Percentiles rank a stretch among this genome's conserved stretches.
Evolutionary conservation across 2,113 vertebrate species (phyloP).

Genomic region (Lates calcarifer): DNA sequence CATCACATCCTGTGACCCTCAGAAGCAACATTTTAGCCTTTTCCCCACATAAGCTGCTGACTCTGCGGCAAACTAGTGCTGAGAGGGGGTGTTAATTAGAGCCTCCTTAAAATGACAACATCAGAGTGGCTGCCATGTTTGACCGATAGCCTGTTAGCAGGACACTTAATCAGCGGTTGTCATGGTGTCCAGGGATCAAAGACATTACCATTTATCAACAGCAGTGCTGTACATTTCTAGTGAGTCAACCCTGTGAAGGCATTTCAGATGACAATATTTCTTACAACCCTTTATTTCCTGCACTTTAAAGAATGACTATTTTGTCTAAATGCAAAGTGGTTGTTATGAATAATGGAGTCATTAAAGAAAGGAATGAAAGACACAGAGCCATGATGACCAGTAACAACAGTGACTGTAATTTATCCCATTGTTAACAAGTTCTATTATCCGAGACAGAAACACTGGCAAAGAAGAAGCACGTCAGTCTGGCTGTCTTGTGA

Average conservation of each 20-base stretch:
- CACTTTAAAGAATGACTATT: not conserved
- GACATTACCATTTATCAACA: constrained; percentile 20
- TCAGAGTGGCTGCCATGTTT: constrained; percentile 27
- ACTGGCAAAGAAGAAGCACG: not conserved
- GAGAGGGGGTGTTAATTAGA: constrained; percentile 34
- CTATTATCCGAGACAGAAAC: constrained; percentile 10
- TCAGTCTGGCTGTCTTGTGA: not conserved
- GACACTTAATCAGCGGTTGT: constrained; percentile 50
- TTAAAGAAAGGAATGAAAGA: not conserved
- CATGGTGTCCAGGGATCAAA: constrained; percentile 12
- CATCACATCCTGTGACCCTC: not conserved
- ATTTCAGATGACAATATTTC: not conserved
- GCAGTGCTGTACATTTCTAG: not conserved
- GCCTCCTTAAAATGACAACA: constrained; percentile 1
- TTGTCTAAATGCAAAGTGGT: not conserved
- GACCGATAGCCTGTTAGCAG: constrained; percentile 13
- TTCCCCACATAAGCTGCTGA: not conserved
- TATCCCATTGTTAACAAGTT: constrained; percentile 8
- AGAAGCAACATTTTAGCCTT: constrained; percentile 24
- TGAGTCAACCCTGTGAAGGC: not conserved
- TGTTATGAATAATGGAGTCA: constrained; percentile 37
- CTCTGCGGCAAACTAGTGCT: constrained; percentile 6
- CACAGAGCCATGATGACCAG: not conserved
- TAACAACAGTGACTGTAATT: not conserved
- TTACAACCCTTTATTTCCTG: not conserved